Percentiles rank a stretch among this genome's conserved stretches.
These are phyloP conservation scores for Pseudorectes ferrugineus DNA, from an alignment of 2,113 vertebrate species.

Conservation along the genomic window DNA sequence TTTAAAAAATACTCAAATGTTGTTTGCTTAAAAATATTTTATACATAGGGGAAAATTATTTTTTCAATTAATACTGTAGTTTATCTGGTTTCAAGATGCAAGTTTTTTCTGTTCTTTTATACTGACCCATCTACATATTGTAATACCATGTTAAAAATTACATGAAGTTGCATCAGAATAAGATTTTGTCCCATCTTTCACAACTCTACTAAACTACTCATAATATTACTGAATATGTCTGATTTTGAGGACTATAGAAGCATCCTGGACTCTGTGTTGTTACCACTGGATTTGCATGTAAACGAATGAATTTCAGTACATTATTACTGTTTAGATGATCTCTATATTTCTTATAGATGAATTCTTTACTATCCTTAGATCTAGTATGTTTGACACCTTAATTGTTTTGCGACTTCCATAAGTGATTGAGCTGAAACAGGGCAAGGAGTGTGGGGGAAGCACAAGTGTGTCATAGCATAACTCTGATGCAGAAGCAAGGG, in stretches of 20 bases:
- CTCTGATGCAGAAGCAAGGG: not conserved
- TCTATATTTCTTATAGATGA: not conserved
- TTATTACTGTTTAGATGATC: not conserved
- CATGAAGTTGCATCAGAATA: slow-evolving; percentile 64
- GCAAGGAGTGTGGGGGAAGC: not conserved
- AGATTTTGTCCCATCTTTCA: slow-evolving; percentile 16
- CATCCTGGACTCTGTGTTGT: not conserved
- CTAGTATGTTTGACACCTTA: not conserved
- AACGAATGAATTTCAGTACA: not conserved
- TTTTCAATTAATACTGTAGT: not conserved
- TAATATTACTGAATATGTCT: not conserved
- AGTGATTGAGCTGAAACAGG: not conserved
- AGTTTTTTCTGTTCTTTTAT: not conserved
- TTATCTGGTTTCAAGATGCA: not conserved
- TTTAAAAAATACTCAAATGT: not conserved
- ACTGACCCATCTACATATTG: not conserved
- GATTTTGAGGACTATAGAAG: slow-evolving; percentile 36
- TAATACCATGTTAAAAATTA: not conserved
- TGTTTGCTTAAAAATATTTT: not conserved
- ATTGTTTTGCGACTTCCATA: not conserved
- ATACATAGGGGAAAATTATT: not conserved
- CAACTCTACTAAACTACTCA: not conserved
- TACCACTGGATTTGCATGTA: not conserved
- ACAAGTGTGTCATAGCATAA: not conserved
- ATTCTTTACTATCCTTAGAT: not conserved